Conservation (phyloP, 2,888 invertebrate genomes). For the Drosophila cognata region DNA sequence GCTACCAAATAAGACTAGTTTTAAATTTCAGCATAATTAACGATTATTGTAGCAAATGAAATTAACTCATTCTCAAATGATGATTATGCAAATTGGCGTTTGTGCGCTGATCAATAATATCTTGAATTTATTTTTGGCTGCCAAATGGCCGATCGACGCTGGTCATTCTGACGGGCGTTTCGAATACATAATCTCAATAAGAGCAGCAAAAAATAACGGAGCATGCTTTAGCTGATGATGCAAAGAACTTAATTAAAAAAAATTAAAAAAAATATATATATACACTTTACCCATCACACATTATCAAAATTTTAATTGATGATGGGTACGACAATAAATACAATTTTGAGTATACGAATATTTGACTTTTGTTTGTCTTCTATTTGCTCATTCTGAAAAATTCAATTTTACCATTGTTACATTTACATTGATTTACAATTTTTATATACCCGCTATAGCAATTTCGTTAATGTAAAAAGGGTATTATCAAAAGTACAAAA, state of each 20-base stretch:
- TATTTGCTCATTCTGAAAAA: background rate
- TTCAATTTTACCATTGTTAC: background rate
- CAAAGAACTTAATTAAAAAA: too few relatives aligned
- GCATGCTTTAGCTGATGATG: background rate
- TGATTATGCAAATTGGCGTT: conserved; percentile 6
- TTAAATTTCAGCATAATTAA: conserved; percentile 27
- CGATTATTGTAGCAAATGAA: conserved; percentile 22
- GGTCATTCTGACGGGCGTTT: conserved; percentile 24
- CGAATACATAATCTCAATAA: conserved; percentile 26
- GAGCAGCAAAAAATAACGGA: background rate
- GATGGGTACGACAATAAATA: background rate
- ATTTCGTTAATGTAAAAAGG: background rate
- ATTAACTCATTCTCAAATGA: conserved; percentile 6
- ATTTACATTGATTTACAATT: background rate
- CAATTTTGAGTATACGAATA: background rate
- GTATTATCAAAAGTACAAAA: conserved; percentile 23
- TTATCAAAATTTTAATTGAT: background rate
- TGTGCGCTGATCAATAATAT: conserved; percentile 38
- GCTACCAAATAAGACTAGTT: conserved; percentile 23
- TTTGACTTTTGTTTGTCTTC: background rate
- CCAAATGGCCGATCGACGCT: conserved; percentile 29
- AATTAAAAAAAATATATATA: background rate
- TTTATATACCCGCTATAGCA: background rate
- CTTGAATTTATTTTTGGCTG: conserved; percentile 21
- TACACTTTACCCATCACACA: background rate